Evolutionary conservation across 2,113 vertebrate species (phyloP).

Genomic region (Dasypus novemcinctus): DNA sequence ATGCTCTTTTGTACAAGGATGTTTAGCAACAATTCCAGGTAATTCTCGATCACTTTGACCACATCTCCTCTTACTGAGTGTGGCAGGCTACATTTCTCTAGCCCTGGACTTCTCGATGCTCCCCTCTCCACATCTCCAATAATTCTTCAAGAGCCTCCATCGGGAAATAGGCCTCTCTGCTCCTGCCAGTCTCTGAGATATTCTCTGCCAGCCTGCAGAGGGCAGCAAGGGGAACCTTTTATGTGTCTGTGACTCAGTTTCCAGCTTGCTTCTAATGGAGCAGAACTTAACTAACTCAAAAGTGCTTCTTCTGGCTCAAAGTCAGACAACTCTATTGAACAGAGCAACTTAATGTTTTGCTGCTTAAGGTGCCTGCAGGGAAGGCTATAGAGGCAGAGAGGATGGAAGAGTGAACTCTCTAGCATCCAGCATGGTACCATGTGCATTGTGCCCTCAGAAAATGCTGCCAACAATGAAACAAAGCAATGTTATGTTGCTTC

Average conservation of each 20-base stretch:
- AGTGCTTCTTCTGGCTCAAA: not conserved
- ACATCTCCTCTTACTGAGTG: not conserved
- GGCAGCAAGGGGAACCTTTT: not conserved
- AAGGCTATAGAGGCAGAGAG: not conserved
- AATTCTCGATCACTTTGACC: not conserved
- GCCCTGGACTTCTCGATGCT: not conserved
- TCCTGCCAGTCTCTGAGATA: not conserved
- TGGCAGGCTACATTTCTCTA: not conserved
- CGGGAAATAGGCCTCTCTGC: not conserved
- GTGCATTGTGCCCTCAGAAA: not conserved
- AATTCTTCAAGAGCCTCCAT: not conserved
- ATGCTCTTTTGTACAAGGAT: not conserved
- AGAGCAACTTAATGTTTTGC: not conserved
- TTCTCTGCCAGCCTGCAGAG: not conserved
- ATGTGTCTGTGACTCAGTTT: not conserved
- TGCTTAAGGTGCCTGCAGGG: accelerated
- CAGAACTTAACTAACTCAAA: not conserved
- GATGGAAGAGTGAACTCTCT: accelerated
- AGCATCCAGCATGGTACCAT: accelerated
- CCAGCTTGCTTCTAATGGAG: too few species aligned
- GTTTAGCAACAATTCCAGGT: not conserved
- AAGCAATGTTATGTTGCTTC: accelerated
- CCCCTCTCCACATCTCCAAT: not conserved
- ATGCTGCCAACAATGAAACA: accelerated
- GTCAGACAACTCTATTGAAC: not conserved